Evolutionary conservation across 2,888 invertebrate genomes (phyloP).

Genomic region (Parnassius smintheus): DNA sequence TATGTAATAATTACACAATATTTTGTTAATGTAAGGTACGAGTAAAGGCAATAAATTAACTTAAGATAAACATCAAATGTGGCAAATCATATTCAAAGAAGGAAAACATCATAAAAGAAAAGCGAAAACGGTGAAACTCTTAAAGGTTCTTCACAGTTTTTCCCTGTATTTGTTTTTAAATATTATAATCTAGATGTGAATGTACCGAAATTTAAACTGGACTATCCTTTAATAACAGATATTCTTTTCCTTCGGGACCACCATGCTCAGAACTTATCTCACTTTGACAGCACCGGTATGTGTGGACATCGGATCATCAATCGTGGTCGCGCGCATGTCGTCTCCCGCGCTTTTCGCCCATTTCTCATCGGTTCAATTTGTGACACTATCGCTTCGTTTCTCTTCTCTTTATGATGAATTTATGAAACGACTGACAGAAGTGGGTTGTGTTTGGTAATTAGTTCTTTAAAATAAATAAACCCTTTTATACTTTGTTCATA

Average conservation of each 20-base stretch:
- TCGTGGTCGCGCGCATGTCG: slow-evolving; percentile 48
- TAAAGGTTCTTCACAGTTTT: no score
- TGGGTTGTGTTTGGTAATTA: slow-evolving; percentile 40
- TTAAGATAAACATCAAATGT: no score
- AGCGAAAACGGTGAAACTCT: no score
- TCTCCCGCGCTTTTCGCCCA: slow-evolving; percentile 45
- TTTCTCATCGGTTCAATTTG: slow-evolving; percentile 45
- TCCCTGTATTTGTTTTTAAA: no score
- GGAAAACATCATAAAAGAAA: no score
- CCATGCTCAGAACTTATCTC: slow-evolving; percentile 50
- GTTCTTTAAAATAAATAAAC: neutral
- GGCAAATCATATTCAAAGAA: no score
- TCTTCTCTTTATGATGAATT: slow-evolving; percentile 38
- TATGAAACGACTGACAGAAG: slow-evolving; percentile 39
- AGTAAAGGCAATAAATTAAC: no score
- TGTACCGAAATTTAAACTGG: slow-evolving; percentile 31
- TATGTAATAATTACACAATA: no score
- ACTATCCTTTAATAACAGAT: slow-evolving; percentile 46
- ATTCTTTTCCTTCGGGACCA: slow-evolving; percentile 50
- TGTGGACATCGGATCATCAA: slow-evolving; percentile 57
- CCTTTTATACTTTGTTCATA: neutral
- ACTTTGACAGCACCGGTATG: slow-evolving; percentile 36
- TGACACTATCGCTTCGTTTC: slow-evolving; percentile 40
- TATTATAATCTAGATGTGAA: slow-evolving; percentile 33
- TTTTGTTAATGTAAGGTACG: no score